Percentiles rank a stretch among this genome's conserved stretches.
Conservation (phyloP, 2,113 vertebrate genomes). For the Nesoenas mayeri region DNA sequence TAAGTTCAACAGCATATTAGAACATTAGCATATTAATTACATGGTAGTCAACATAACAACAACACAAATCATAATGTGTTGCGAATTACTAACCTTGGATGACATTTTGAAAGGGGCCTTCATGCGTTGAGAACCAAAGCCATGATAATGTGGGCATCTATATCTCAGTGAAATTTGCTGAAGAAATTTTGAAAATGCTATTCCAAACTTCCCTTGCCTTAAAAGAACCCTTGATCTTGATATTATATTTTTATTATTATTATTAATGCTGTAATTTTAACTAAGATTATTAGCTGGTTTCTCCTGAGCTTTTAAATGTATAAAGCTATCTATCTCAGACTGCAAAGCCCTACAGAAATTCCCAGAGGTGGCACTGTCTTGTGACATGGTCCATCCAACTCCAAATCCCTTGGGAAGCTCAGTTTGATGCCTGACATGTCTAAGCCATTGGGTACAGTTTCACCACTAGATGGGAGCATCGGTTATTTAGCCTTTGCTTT, state of each 20-base stretch:
- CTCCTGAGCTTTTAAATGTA: not conserved
- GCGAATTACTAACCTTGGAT: not conserved
- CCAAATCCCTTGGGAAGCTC: not conserved
- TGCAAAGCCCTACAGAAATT: not conserved
- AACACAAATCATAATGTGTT: not conserved
- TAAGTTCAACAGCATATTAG: not conserved
- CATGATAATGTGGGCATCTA: not conserved
- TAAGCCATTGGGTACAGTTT: not conserved
- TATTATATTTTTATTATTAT: not conserved
- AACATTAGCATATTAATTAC: conserved; percentile 24
- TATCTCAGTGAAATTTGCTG: not conserved
- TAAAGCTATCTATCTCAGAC: not conserved
- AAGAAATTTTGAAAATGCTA: not conserved
- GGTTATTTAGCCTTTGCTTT: conserved; percentile 24
- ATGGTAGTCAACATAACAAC: not conserved
- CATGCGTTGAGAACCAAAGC: not conserved
- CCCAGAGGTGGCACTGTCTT: not conserved
- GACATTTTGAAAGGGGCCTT: not conserved
- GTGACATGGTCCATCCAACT: not conserved
- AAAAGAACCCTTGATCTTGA: not conserved
- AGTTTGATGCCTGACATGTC: not conserved
- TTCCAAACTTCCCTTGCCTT: not conserved
- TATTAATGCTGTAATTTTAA: not conserved
- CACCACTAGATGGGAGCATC: conserved; percentile 49
- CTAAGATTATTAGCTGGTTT: not conserved